Evolutionary conservation across 2,113 vertebrate genomes (phyloP).

Genomic region (Rhynchomys soricoides): DNA sequence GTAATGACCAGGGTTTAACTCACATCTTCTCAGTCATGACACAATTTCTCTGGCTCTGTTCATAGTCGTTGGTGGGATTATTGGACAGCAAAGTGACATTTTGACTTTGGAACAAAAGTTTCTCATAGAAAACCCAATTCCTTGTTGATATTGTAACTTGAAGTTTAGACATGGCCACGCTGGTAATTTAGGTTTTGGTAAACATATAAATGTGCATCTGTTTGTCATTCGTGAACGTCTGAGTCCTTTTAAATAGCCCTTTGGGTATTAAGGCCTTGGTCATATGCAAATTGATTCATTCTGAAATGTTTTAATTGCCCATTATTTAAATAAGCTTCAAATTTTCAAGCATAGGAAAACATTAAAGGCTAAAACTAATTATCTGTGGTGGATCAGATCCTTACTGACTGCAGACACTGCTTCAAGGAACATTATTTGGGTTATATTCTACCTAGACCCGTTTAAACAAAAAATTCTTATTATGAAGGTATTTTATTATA

Average conservation of each 20-base stretch:
- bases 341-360: constrained; percentile 32
- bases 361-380: constrained; percentile 9
- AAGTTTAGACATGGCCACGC: constrained; percentile 78
- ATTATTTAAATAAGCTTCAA: constrained; percentile 65
- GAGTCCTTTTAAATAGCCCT: constrained; percentile 36
- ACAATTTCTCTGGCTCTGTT: constrained; percentile 82
- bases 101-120: constrained; percentile 85
- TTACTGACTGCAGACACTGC: constrained; percentile 39
- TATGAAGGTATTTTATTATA: constrained; percentile 57
- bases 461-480: constrained; percentile 69
- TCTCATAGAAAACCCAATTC: constrained; percentile 83
- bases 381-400: not conserved
- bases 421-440: constrained; percentile 59
- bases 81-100: constrained; percentile 86
- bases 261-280: constrained; percentile 51
- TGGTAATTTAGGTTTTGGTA: constrained; percentile 74
- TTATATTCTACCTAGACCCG: constrained; percentile 55
- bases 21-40: constrained; percentile 83
- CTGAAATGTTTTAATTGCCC: constrained; percentile 62
- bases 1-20: constrained; percentile 84
- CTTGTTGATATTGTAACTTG: constrained; percentile 75
- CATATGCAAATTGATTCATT: constrained; percentile 14
- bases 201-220: constrained; percentile 68
- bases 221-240: constrained; percentile 67
- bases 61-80: constrained; percentile 86